Evolutionary conservation across 2,888 invertebrate species (phyloP).

Genomic region (Odiellus spinosus): DNA sequence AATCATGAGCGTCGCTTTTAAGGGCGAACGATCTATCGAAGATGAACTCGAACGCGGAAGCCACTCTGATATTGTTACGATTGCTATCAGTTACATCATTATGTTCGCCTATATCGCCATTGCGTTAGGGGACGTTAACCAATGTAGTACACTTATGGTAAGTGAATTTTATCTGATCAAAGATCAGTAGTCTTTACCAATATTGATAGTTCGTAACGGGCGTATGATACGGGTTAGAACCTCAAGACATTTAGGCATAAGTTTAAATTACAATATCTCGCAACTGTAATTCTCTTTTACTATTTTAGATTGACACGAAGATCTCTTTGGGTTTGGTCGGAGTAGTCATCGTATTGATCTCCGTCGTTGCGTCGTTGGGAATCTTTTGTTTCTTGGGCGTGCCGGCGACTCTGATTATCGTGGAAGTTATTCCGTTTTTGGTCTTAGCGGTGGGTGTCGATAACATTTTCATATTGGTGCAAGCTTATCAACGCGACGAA

Average conservation of each 20-base stretch:
- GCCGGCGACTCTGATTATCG: constrained; percentile 87
- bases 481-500: constrained; percentile 63
- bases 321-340: constrained; percentile 89
- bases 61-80: constrained; percentile 35
- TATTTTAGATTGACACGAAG: constrained; percentile 61
- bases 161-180: too few species aligned
- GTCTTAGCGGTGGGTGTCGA: constrained; percentile 97
- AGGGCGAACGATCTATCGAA: constrained; percentile 63
- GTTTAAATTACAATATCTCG: not conserved
- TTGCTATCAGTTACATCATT: constrained; percentile 35
- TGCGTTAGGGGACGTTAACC: constrained; percentile 49
- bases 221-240: not conserved
- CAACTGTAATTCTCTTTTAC: not conserved
- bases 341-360: constrained; percentile 79
- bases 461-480: constrained; percentile 96
- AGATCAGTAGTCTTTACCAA: too few species aligned
- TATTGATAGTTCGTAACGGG: too few species aligned
- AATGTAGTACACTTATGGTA: constrained; percentile 17
- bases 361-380: constrained; percentile 83
- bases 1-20: constrained; percentile 32
- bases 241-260: not conserved
- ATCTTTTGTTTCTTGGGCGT: constrained; percentile 76
- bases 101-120: constrained; percentile 74
- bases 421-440: constrained; percentile 96
- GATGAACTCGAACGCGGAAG: constrained; percentile 58